phyloP scores from a whole-genome alignment of 2,113 vertebrate genomes.

The Hylia prasina region DNA sequence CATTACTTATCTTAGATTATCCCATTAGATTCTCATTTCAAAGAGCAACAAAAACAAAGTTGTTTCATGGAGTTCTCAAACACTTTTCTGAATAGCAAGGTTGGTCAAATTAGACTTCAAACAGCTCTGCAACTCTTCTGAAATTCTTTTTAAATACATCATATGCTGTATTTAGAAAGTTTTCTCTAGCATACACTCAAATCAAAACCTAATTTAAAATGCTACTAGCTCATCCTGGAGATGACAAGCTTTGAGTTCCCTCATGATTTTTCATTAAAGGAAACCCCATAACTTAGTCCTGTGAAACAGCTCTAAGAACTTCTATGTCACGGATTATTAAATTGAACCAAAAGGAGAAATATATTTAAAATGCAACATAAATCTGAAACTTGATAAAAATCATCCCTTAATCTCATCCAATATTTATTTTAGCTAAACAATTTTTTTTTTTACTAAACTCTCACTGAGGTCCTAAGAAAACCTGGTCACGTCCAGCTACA shows the following conservation, averaged over 20 bases:
- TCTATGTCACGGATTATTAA: neutral
- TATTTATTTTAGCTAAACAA: neutral
- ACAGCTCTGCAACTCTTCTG: neutral
- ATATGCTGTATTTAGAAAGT: neutral
- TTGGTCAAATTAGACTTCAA: neutral
- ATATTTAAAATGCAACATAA: neutral
- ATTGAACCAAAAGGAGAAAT: neutral
- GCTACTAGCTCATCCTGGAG: neutral
- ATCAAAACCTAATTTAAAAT: neutral
- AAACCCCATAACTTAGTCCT: neutral
- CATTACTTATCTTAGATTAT: neutral
- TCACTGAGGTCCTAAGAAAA: neutral
- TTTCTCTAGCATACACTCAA: neutral
- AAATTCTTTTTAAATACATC: neutral
- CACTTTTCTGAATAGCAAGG: neutral
- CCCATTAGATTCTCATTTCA: neutral
- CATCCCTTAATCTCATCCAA: neutral
- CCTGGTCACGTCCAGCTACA: neutral
- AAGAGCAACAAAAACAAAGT: slow-evolving; percentile 1
- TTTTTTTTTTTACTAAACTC: neutral
- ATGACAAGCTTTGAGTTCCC: neutral
- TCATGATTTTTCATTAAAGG: neutral
- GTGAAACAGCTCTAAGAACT: neutral
- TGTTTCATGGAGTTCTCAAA: neutral
- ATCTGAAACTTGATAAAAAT: neutral